Base-by-base conservation (phyloP, 2,888 invertebrate species). In the Copidosoma aretas region DNA sequence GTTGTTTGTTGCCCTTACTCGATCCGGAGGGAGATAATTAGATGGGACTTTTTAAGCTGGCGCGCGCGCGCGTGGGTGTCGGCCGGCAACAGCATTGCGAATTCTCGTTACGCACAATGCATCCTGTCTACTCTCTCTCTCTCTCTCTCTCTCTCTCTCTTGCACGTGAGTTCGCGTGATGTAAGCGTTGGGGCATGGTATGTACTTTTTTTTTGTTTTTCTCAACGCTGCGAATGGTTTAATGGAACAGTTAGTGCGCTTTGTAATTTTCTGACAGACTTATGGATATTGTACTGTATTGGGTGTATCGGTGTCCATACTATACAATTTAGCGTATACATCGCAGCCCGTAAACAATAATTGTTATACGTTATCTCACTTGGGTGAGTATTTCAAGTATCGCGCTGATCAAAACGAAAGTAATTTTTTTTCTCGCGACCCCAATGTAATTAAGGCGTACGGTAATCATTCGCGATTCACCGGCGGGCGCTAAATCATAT, bases 1-100 rank as follows among this genome's bases (percentile, higher is more conserved):
- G 22, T 39, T 52, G 22, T n/a, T n/a, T n/a, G n/a, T n/a, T n/a
- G n/a, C n/a, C n/a, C n/a, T n/a, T n/a, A n/a, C n/a, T n/a, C n/a
- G n/a, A 3, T 32, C 41, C 56, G 60, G 52, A 60, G 53, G 60
- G 61, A 53, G 64, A 71, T 71, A 71, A 71, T 71, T 71, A 71
- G 67, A 67, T 61, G 67, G 67, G 62, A 59, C 54, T 69, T 59
- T 60, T 64, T 51, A 15, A 32, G 41, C 58, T 2, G 14, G 15
- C 3, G 43, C 3, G 43, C 43, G 12, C 17, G 12, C 15, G 43
- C 43, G 43, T 15, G 15, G 14, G 15, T 46, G 15, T 46, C 12
- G 43, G 43, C 14, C 43, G 12, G 43, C 32, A 32, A 32, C 32
- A 32, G 8, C 32, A 8, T 32, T 32, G 17, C 43, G 15, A 46